phyloP scores from a whole-genome alignment of 1,140 invertebrate genomes.

The Pseudomyrmex dendroicus region DNA sequence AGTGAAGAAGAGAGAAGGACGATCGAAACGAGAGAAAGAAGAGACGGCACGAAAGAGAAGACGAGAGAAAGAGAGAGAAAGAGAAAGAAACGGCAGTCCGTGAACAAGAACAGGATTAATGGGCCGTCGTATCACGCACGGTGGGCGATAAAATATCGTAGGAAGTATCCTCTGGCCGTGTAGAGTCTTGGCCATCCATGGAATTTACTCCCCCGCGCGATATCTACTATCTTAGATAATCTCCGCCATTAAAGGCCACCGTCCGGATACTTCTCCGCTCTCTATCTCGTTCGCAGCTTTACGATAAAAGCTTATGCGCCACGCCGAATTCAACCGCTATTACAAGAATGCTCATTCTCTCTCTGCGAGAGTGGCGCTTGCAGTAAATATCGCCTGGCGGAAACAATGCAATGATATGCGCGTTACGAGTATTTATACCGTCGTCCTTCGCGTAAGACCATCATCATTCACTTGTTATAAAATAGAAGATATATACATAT shows the following conservation, averaged over 20 bases:
- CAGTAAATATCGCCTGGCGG: slow-evolving; percentile 35
- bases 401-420: slow-evolving; percentile 32
- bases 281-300: slow-evolving; percentile 44
- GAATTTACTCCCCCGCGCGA: slow-evolving; percentile 62
- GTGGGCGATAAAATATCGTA: slow-evolving; percentile 76
- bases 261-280: slow-evolving; percentile 20
- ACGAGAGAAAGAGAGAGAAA: slow-evolving; percentile 28
- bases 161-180: slow-evolving; percentile 63
- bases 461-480: slow-evolving; percentile 5
- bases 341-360: slow-evolving; percentile 58
- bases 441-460: background rate
- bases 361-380: slow-evolving; percentile 43
- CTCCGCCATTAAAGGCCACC: slow-evolving; percentile 67
- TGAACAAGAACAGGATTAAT: slow-evolving; percentile 77
- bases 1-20: background rate
- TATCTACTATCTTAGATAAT: slow-evolving; percentile 73
- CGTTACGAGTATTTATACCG: slow-evolving; percentile 34
- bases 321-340: slow-evolving; percentile 53
- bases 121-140: slow-evolving; percentile 77
- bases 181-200: slow-evolving; percentile 56
- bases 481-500: too few species aligned
- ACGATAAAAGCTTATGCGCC: slow-evolving; percentile 57
- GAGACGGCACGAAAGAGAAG: background rate
- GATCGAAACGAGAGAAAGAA: slow-evolving; percentile 33
- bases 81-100: slow-evolving; percentile 11